These are phyloP conservation scores for Sinonovacula constricta DNA, from an alignment of 1,140 invertebrate species.

Conservation along the genomic window DNA sequence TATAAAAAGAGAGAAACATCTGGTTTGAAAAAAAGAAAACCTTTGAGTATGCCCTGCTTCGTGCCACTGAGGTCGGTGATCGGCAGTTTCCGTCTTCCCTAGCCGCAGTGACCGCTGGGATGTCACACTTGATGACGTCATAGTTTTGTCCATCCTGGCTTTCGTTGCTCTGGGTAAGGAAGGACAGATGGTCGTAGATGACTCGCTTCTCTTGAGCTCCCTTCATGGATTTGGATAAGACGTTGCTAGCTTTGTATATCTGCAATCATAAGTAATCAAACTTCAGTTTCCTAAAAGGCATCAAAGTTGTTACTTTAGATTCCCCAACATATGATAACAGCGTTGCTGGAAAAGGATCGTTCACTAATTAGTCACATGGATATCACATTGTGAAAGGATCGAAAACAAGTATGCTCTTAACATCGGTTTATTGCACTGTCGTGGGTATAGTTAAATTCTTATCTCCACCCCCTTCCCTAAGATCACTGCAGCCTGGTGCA, in stretches of 20 bases:
- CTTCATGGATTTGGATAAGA: slow-evolving; percentile 9
- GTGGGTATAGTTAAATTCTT: no score
- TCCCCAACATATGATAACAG: no score
- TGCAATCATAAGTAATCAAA: neutral
- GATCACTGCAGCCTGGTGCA: no score
- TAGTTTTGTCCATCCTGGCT: neutral
- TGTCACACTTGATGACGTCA: neutral
- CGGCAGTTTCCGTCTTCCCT: neutral
- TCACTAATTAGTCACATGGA: no score
- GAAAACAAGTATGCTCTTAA: no score
- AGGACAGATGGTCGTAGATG: slow-evolving; percentile 54
- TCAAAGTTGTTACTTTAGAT: no score
- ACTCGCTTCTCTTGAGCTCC: slow-evolving; percentile 52
- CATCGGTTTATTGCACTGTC: no score
- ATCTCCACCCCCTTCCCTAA: no score
- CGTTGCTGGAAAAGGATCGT: no score
- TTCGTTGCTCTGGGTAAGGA: slow-evolving; percentile 45
- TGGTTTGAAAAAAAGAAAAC: neutral
- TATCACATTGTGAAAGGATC: no score
- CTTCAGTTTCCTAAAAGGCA: neutral
- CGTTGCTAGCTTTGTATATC: slow-evolving; percentile 38
- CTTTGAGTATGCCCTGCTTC: slow-evolving; percentile 38
- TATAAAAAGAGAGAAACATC: no score
- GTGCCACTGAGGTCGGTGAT: neutral
- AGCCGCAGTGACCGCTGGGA: neutral